A percentile compares a stretch with the other conserved stretches of the same genome.
phyloP scores from a whole-genome alignment of 2,797 vertebrate species.

The Oceanodroma leucorhoa region DNA sequence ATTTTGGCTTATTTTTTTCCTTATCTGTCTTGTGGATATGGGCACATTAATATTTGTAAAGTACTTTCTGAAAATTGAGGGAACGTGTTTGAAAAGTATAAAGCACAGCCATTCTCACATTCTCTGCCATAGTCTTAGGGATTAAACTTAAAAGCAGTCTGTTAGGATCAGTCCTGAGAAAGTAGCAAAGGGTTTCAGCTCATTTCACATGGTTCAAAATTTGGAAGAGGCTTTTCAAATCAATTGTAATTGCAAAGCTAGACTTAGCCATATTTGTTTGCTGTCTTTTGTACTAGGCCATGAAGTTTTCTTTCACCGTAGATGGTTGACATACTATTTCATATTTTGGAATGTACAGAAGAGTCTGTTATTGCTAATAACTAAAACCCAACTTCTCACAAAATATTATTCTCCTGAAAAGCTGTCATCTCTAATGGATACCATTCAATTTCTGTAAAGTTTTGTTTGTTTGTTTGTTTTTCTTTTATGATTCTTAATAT shows the following conservation, averaged over 20 bases:
- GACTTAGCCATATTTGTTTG: not conserved
- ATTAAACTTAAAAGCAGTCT: not conserved
- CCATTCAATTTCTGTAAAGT: not conserved
- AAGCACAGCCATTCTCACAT: not conserved
- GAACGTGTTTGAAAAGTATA: not conserved
- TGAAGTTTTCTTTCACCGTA: not conserved
- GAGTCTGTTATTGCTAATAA: not conserved
- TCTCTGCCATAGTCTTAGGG: not conserved
- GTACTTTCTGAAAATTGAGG: not conserved
- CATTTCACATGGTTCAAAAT: not conserved
- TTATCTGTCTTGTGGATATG: not conserved
- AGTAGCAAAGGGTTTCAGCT: not conserved
- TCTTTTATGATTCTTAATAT: not conserved
- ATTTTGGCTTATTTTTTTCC: not conserved
- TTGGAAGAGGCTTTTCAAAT: not conserved
- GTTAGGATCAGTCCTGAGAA: not conserved
- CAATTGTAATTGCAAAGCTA: not conserved
- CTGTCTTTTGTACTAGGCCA: not conserved
- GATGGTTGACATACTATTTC: not conserved
- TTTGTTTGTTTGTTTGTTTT: not conserved
- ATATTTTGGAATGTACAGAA: not conserved
- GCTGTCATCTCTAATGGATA: not conserved
- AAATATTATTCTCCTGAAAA: not conserved
- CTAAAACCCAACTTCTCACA: not conserved
- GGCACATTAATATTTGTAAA: not conserved